phyloP scores from a whole-genome alignment of 2,888 invertebrate species.

The Pseudococcus viburni region DNA sequence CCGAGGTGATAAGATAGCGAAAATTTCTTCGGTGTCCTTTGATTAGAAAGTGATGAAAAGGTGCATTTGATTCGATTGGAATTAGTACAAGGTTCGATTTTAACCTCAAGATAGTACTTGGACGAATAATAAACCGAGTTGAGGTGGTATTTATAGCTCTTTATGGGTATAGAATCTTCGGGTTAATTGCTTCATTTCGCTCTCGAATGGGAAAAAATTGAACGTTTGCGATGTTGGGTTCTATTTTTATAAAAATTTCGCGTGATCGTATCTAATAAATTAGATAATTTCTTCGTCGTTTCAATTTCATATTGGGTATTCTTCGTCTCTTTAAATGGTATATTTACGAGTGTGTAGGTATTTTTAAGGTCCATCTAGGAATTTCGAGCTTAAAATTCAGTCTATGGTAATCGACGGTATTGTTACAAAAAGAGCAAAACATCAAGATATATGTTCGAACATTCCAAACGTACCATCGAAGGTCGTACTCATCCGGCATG shows the following conservation, averaged over 20 bases:
- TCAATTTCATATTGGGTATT: no score
- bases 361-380: neutral
- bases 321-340: neutral
- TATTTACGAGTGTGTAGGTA: neutral
- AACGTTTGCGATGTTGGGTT: no score
- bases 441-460: neutral
- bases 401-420: neutral
- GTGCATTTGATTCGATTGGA: conserved; percentile 8
- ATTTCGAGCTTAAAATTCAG: neutral
- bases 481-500: neutral
- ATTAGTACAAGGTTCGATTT: conserved; percentile 45
- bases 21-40: neutral
- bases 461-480: neutral
- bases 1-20: neutral
- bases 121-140: neutral
- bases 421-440: neutral
- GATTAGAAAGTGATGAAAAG: conserved; percentile 29
- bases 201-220: no score
- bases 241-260: no score
- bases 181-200: neutral
- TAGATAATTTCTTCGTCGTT: no score
- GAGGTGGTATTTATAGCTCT: neutral
- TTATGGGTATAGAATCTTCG: neutral
- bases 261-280: no score
- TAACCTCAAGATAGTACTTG: neutral